phyloP scores from a whole-genome alignment of 2,113 vertebrate genomes.

The Gila orcuttii region DNA sequence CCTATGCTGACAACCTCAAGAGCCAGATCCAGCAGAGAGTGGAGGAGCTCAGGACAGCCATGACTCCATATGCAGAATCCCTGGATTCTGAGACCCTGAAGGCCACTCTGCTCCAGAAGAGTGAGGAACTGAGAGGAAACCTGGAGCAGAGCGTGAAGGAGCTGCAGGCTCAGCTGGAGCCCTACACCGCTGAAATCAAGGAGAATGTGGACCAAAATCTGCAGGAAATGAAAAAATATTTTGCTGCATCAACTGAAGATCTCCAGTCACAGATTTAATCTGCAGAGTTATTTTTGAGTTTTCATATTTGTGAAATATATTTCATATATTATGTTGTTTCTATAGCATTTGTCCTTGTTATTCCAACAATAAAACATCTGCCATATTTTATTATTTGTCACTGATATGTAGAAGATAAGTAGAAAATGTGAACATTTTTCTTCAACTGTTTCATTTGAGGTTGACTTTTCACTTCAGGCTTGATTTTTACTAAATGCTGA shows the following conservation, averaged over 20 bases:
- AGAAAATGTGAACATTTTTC: too few species aligned
- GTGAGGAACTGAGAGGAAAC: constrained; percentile 59
- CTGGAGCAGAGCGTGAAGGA: constrained; percentile 52
- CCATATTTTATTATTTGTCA: not conserved
- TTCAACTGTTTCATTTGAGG: not conserved
- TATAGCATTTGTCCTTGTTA: constrained; percentile 33
- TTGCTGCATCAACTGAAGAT: constrained; percentile 66
- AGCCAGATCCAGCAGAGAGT: constrained; percentile 76
- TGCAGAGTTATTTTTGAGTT: not conserved
- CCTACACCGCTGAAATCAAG: constrained; percentile 60
- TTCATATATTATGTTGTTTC: not conserved
- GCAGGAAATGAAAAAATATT: constrained; percentile 67
- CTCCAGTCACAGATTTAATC: constrained; percentile 60
- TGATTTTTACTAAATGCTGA: not conserved
- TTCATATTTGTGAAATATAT: not conserved
- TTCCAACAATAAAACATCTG: constrained; percentile 41
- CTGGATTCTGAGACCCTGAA: constrained; percentile 62
- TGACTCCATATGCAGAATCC: constrained; percentile 60
- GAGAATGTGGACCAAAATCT: constrained; percentile 63
- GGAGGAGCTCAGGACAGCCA: constrained; percentile 73
- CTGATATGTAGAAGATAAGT: not conserved
- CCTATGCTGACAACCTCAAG: constrained; percentile 77
- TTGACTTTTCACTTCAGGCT: not conserved
- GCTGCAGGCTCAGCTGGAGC: constrained; percentile 64
- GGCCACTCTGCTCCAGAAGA: constrained; percentile 56